These are phyloP conservation scores for Drosophila pachea DNA, from an alignment of 1,140 invertebrate genomes.

Conservation along the genomic window DNA sequence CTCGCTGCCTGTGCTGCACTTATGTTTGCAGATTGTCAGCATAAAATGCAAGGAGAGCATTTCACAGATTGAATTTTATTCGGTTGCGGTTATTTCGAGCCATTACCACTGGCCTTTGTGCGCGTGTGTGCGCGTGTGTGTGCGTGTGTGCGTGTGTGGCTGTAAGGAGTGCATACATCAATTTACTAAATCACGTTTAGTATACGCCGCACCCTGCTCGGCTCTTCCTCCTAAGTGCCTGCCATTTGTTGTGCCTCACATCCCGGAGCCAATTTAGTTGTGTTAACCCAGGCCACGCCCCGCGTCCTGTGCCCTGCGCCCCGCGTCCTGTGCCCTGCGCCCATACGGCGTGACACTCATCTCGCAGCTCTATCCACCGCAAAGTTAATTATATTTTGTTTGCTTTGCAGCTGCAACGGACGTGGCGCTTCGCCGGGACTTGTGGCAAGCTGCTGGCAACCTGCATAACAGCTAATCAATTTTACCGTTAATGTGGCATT, in stretches of 20 bases:
- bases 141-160: constrained; percentile 23
- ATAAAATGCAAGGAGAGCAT: constrained; percentile 67
- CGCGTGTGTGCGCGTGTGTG: neutral
- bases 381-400: constrained; percentile 65
- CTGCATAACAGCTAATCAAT: constrained; percentile 64
- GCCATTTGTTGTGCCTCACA: constrained; percentile 51
- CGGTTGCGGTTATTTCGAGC: constrained; percentile 61
- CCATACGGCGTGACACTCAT: too few species aligned
- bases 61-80: constrained; percentile 74
- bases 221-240: constrained; percentile 50
- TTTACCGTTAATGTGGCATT: constrained; percentile 54
- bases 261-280: constrained; percentile 51
- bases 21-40: constrained; percentile 71
- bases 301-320: too few species aligned
- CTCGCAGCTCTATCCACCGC: neutral
- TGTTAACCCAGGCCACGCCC: constrained; percentile 9
- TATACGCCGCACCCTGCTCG: constrained; percentile 29
- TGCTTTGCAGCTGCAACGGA: constrained; percentile 33
- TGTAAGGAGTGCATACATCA: constrained; percentile 56
- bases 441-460: constrained; percentile 27
- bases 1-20: constrained; percentile 45
- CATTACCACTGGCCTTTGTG: constrained; percentile 44
- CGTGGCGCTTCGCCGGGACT: constrained; percentile 8
- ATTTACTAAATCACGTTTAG: constrained; percentile 64
- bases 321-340: neutral